Evolutionary conservation across 1,140 invertebrate genomes (phyloP).

Genomic region (Galleria mellonella): DNA sequence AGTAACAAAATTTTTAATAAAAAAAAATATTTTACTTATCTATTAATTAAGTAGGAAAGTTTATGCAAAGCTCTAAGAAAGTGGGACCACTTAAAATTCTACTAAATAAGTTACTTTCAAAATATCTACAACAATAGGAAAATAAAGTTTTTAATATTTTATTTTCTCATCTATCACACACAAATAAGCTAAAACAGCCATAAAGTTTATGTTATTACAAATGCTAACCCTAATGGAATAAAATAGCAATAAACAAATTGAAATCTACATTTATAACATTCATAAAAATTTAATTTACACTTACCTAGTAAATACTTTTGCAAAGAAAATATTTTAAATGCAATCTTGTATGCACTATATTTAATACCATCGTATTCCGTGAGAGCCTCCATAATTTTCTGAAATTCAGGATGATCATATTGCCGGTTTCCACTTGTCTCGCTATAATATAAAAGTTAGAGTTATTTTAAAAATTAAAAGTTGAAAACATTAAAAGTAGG

Average conservation of each 20-base stretch:
- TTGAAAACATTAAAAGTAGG: constrained; percentile 1
- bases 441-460: constrained; percentile 35
- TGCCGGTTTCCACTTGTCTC: constrained; percentile 59
- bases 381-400: constrained; percentile 68
- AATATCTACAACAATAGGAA: no score
- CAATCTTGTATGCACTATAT: constrained; percentile 88
- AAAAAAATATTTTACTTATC: not conserved
- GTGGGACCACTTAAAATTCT: no score
- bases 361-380: constrained; percentile 84
- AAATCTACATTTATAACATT: no score
- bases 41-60: no score
- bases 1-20: constrained; percentile 28
- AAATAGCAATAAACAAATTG: no score
- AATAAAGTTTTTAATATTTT: no score
- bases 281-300: constrained; percentile 6
- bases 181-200: no score
- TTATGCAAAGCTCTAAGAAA: not conserved
- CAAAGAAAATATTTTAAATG: constrained; percentile 84
- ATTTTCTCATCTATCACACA: no score
- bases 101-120: no score
- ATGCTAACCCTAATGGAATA: no score
- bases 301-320: constrained; percentile 80
- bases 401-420: constrained; percentile 75
- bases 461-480: not conserved
- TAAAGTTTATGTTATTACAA: no score